Base-by-base conservation (phyloP, 37 sponge, comb jelly and placozoan genomes). In the Amphimedon queenslandica region DNA sequence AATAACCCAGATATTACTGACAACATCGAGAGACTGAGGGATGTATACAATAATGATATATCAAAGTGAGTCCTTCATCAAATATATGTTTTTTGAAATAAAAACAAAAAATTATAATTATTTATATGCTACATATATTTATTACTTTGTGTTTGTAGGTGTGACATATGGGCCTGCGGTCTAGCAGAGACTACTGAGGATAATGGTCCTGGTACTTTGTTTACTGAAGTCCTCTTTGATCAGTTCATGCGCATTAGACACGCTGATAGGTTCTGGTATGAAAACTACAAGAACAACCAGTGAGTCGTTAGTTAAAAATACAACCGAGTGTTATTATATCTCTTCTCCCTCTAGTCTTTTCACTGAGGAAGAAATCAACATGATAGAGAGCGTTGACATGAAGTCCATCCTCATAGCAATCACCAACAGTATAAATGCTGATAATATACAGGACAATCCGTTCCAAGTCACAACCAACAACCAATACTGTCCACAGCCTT, bases 261-360 rank as follows among this genome's bases (percentile, higher is more conserved):
- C 42, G 93, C 69, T 57, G 94, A 97, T 51, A 81, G 97, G 24
- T 93, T 93, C 90, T 97, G 98, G 98, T 97, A 77, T 43, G 92
- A 93, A 56, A 93, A 97, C 81, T 75, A 69, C 40, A 64, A 86
- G 64, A 41, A 20, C 35, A 90, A 90, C 64, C 63, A 73, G 88
- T 87, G 60, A 77, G 88, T 81, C 27, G 1, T 30, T 5, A 31
- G 32, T 33, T 1, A 3, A 30, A 23, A 21, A 31, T 33, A 10
- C 2, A 35, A 3, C 21, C 63, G 23, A 21, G 30, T 27, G 25
- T 21, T 27, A 33, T 23, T 64, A 2, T 10, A 55, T 37, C 34
- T 60, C 1, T 71, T 81, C 35, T 35, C 34, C 24, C 18, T 33
- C n/a, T 60, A 87, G 88, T 0, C 41, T 94, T 27, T 90, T 93